Conservation (phyloP, 1,140 invertebrate genomes). For the Drosophila rhopaloa region DNA sequence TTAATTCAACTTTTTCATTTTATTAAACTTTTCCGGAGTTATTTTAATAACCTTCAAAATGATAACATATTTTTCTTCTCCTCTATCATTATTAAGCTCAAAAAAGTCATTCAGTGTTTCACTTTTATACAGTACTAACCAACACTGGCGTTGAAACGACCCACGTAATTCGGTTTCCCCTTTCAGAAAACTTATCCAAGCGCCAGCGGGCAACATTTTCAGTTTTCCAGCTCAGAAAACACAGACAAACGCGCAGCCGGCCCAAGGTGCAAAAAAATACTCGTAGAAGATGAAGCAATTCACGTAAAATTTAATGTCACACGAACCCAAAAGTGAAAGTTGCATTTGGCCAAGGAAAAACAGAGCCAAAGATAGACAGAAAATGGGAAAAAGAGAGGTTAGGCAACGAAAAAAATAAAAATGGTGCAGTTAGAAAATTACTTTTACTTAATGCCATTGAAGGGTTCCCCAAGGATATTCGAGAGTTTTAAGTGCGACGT, state of each 20-base stretch:
- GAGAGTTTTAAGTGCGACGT: conserved; percentile 61
- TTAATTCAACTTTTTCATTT: not conserved
- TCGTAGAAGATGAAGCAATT: conserved; percentile 50
- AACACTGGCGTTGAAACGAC: conserved; percentile 41
- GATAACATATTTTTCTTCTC: conserved; percentile 4
- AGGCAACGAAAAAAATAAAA: conserved; percentile 15
- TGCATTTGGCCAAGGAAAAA: conserved; percentile 37
- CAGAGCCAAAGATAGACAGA: conserved; percentile 7
- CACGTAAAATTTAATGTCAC: conserved; percentile 70
- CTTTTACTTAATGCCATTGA: conserved; percentile 71
- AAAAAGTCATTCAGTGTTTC: conserved; percentile 14
- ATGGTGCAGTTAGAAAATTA: conserved; percentile 72
- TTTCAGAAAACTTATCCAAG: conserved; percentile 44
- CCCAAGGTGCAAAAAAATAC: conserved; percentile 51
- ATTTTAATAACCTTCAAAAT: not conserved
- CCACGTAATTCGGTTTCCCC: conserved; percentile 42
- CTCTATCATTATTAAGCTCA: conserved; percentile 23
- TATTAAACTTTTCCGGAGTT: not conserved
- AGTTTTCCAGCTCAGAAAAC: conserved; percentile 64
- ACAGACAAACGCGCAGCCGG: conserved; percentile 46
- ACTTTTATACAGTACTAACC: conserved; percentile 9
- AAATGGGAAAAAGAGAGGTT: conserved; percentile 11
- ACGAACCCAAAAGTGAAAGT: conserved; percentile 70
- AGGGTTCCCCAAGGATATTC: conserved; percentile 55
- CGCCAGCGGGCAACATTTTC: conserved; percentile 55